These are phyloP conservation scores for Mycalesis mineus DNA, from an alignment of 2,888 invertebrate genomes.

Conservation along the genomic window DNA sequence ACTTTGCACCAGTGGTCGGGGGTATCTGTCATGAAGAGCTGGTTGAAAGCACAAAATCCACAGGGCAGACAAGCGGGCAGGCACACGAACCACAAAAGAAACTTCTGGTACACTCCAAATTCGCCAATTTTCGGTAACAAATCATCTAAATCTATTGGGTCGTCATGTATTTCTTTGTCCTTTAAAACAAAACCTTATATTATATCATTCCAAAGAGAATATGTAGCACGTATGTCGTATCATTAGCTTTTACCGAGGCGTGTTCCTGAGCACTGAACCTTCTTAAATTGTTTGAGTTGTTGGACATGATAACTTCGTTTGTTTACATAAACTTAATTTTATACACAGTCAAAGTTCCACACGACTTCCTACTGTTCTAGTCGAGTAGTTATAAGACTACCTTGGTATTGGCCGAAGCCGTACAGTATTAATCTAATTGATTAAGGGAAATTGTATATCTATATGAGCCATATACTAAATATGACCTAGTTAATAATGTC, in stretches of 20 bases:
- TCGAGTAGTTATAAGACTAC: slow-evolving; percentile 45
- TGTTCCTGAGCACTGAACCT: slow-evolving; percentile 47
- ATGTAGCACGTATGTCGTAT: too few species aligned
- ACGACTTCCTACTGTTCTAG: slow-evolving; percentile 40
- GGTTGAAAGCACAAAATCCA: slow-evolving; percentile 95
- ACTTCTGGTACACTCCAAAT: slow-evolving; percentile 92
- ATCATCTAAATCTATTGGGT: slow-evolving; percentile 88
- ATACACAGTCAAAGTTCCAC: slow-evolving; percentile 17
- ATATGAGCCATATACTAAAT: slow-evolving; percentile 27
- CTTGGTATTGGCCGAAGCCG: slow-evolving; percentile 58
- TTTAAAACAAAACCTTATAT: slow-evolving; percentile 28
- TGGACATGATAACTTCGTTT: slow-evolving; percentile 23
- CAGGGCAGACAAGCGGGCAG: slow-evolving; percentile 93
- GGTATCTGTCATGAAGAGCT: slow-evolving; percentile 92
- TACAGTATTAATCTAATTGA: slow-evolving; percentile 71
- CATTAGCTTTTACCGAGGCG: slow-evolving; percentile 40
- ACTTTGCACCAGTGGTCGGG: slow-evolving; percentile 92
- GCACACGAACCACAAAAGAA: slow-evolving; percentile 90
- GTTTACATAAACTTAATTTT: slow-evolving; percentile 17
- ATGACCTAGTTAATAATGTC: slow-evolving; percentile 14
- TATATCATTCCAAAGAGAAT: too few species aligned
- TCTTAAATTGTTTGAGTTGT: slow-evolving; percentile 21
- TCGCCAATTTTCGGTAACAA: slow-evolving; percentile 91
- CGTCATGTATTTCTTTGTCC: slow-evolving; percentile 59
- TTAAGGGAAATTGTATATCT: slow-evolving; percentile 44